These are phyloP conservation scores for Anguilla japonica DNA, from an alignment of 2,113 vertebrate genomes.

Conservation along the genomic window DNA sequence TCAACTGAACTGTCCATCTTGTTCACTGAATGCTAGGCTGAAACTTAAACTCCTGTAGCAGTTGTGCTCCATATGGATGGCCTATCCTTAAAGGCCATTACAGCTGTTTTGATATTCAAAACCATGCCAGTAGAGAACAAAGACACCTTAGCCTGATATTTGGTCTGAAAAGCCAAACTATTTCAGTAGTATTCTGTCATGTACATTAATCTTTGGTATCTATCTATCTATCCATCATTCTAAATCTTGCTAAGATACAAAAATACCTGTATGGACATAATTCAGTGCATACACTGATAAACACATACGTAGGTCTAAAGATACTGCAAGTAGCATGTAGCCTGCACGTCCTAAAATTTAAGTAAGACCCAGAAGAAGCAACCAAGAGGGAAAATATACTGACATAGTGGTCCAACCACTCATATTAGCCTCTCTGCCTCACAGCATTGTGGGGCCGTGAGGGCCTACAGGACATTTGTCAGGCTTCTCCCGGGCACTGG, in stretches of 20 bases:
- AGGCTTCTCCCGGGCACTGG: conserved; percentile 5
- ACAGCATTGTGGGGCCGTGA: not conserved
- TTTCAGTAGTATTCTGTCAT: not conserved
- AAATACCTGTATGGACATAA: not conserved
- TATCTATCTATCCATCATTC: not conserved
- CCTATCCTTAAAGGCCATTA: no score
- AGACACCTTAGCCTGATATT: no score
- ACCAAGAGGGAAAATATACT: not conserved
- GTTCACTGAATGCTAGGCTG: no score
- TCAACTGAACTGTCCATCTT: no score
- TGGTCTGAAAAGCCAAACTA: no score
- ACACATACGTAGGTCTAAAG: not conserved
- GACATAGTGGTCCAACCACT: not conserved
- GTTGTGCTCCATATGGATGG: no score
- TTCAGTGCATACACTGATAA: not conserved
- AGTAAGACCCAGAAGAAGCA: not conserved
- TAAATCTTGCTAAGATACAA: not conserved
- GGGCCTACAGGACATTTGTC: not conserved
- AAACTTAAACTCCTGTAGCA: no score
- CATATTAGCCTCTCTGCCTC: not conserved
- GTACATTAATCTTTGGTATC: not conserved
- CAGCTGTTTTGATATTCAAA: no score
- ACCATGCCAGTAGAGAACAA: no score
- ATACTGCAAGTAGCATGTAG: not conserved
- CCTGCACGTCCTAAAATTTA: not conserved